phyloP scores from a whole-genome alignment of 53 echinoderm and acorn worm genomes.

The Antedon mediterranea region DNA sequence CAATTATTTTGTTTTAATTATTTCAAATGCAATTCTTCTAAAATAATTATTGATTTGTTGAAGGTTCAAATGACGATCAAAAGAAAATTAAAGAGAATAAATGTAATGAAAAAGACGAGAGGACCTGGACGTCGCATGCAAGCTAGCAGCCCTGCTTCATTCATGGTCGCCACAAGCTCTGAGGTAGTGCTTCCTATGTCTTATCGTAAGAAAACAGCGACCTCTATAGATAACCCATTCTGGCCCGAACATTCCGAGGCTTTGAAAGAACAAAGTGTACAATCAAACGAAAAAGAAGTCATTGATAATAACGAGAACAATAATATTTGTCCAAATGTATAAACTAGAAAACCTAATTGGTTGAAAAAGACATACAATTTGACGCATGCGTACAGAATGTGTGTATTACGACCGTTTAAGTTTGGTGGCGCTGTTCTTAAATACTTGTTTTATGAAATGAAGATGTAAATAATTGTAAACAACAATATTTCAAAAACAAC shows the following conservation, averaged over 20 bases:
- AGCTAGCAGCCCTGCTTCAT: constrained; percentile 31
- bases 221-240: neutral
- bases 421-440: too few species aligned
- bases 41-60: too few species aligned
- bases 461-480: too few species aligned
- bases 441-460: too few species aligned
- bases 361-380: too few species aligned
- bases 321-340: neutral
- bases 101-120: constrained; percentile 54
- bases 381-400: too few species aligned
- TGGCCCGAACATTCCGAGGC: neutral
- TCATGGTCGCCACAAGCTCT: constrained; percentile 76
- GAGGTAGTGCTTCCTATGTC: constrained; percentile 78
- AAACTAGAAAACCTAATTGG: too few species aligned
- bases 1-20: neutral
- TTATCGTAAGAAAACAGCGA: constrained; percentile 20
- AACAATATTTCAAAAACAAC: too few species aligned
- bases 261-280: neutral
- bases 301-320: neutral
- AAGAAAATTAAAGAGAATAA: constrained; percentile 41
- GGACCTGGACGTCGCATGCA: neutral
- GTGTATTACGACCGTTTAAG: too few species aligned
- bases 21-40: neutral
- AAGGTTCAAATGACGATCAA: constrained; percentile 71
- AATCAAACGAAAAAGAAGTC: neutral